These are phyloP conservation scores for Mixornis gularis DNA, from an alignment of 2,113 vertebrate genomes.

Conservation along the genomic window DNA sequence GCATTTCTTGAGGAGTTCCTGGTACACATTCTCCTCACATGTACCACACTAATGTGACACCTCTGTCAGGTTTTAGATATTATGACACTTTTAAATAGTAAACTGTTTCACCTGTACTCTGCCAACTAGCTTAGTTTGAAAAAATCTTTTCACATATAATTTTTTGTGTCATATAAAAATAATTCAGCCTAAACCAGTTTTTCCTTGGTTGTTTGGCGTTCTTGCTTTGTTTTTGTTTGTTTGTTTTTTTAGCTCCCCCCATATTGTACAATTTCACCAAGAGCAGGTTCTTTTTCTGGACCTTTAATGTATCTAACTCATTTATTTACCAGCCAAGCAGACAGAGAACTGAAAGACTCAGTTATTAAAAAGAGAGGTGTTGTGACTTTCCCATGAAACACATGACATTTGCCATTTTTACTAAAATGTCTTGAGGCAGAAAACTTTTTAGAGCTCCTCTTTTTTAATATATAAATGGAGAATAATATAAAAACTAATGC, in stretches of 20 bases:
- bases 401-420: neutral
- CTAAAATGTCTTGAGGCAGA: neutral
- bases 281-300: neutral
- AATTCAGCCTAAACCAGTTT: neutral
- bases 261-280: neutral
- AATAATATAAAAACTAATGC: neutral
- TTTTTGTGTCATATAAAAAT: neutral
- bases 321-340: neutral
- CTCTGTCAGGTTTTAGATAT: neutral
- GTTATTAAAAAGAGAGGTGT: neutral
- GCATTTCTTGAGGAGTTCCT: neutral
- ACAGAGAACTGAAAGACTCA: neutral
- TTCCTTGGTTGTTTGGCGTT: neutral
- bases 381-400: neutral
- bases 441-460: neutral
- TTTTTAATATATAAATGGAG: neutral
- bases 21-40: neutral
- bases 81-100: neutral
- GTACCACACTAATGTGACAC: neutral
- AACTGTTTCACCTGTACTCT: neutral
- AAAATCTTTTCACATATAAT: neutral
- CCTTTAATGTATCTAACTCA: neutral
- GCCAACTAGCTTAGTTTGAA: neutral
- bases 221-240: neutral
- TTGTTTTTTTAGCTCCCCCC: neutral